Conservation (phyloP, 2,888 invertebrate genomes). For the Blastobasis adustella region DNA sequence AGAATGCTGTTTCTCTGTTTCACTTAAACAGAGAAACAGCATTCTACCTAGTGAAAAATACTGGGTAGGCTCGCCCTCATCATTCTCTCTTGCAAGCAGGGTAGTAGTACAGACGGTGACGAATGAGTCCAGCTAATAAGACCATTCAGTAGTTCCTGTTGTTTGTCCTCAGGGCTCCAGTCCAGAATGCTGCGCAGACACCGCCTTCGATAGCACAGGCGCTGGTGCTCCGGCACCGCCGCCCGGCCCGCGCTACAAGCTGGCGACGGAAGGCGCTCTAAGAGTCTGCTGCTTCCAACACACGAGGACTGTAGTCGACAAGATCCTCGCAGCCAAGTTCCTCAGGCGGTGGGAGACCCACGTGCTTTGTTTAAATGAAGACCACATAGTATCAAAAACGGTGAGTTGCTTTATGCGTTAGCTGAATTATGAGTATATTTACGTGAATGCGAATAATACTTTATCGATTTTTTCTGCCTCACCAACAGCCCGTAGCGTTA, state of each 20-base stretch:
- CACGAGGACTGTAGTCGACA: slow-evolving; percentile 84
- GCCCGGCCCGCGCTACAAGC: slow-evolving; percentile 78
- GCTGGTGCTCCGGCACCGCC: slow-evolving; percentile 52
- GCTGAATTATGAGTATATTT: too few relatives aligned
- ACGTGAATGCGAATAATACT: too few relatives aligned
- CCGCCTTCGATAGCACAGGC: slow-evolving; percentile 46
- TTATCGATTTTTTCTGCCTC: too few relatives aligned
- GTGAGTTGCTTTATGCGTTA: slow-evolving; percentile 62
- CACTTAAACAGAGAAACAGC: too few relatives aligned
- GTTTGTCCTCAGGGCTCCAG: slow-evolving; percentile 60
- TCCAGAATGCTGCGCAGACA: slow-evolving; percentile 69
- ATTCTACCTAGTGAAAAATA: too few relatives aligned
- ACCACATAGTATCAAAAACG: slow-evolving; percentile 82
- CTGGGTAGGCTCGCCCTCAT: too few relatives aligned
- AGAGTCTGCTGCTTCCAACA: slow-evolving; percentile 86
- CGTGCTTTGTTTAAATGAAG: slow-evolving; percentile 79
- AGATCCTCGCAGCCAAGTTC: slow-evolving; percentile 85
- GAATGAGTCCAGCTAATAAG: too few relatives aligned
- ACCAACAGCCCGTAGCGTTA: too few relatives aligned
- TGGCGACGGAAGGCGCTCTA: slow-evolving; percentile 81
- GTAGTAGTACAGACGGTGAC: too few relatives aligned
- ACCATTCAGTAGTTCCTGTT: neutral
- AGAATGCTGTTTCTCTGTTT: too few relatives aligned
- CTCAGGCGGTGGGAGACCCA: slow-evolving; percentile 86
- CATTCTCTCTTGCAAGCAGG: too few relatives aligned